Base-by-base conservation (phyloP, 2,888 invertebrate species). In the Drosophila phalerata region DNA sequence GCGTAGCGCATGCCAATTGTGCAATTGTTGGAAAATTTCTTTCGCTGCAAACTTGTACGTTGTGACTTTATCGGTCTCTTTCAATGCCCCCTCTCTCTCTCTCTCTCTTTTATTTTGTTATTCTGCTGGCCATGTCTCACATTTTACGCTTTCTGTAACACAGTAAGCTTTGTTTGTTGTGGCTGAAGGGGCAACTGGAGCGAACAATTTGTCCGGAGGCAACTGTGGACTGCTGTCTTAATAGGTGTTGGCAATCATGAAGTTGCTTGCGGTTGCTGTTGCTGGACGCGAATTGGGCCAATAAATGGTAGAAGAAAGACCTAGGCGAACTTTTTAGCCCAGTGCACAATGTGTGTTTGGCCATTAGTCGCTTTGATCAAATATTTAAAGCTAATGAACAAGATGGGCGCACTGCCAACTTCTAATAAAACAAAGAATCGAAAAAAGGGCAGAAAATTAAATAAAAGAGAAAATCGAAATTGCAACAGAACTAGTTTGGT, bases 381-480 rank as follows among this genome's bases (percentile, higher is more conserved):
- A 84, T 84, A 85, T 84, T 84, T 86, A 84, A 86, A 84, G 82
- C 81, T 86, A 83, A 84, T 86, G 87, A 84, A 84, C 69, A 79
- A 66, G 63, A 69, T 76, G 74, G 77, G 76, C 67, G 45, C 49
- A 51, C 40, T 62, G 77, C 72, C 73, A 80, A 77, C 51, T 58
- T 43, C 32, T 37, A 65, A 65, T 79, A 66, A 53, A 74, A 55
- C 69, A 78, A 65, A 19, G 55, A 40, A 62, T n/a, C 60, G 51
- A 58, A 28, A 43, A 51, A 51, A 40, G 28, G n/a, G 40, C 61
- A 62, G 40, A 47, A 55, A 53, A n/a, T 32, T 25, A 47, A 13
- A 40, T 34, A 32, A 34, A 37, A 10, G 34, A 25, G 10, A 25
- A n/a, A 19, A 58, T 19, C 47, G 17, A 51, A 65, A 38, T 47